Base-by-base conservation (phyloP, 35 echinoderm and acorn worm genomes). In the Apostichopus parvimensis region DNA sequence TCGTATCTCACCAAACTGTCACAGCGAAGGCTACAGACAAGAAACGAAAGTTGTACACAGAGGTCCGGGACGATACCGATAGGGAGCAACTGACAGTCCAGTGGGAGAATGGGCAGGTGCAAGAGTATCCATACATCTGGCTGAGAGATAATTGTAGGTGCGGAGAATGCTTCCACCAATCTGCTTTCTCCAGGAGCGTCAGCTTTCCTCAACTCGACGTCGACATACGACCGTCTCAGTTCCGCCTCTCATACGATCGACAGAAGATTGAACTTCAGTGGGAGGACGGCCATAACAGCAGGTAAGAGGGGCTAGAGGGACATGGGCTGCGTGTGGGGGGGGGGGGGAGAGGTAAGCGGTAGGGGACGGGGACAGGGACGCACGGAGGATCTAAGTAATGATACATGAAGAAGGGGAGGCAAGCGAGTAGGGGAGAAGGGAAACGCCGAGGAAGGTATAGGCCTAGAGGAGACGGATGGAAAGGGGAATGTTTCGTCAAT, bases 71-170 rank as follows among this genome's bases (percentile, higher is more conserved):
- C 23, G 64, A 88, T 17, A 6, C 68, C 1, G 86, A 73, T 10
- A 88, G 17, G 21, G 61, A 66, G 26, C 64, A 58, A 52, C 89
- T 95, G 0, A 73, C 92, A 4, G 73, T 95, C 12, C 90, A 72
- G 23, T 98, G 94, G 93, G 26, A 62, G 15, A 90, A 94, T 25
- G 93, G 90, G 0, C 71, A 94, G 15, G 56, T 66, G 5, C 92
- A 95, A 1, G 78, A 78, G 18, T 98, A 95, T 87, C 94, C 94
- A 2, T 98, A 95, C 77, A 90, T 92, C 9, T 98, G 97, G 97
- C 64, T 98, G 5, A 85, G 97, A 62, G 97, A 98, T 77, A 98
- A 98, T 79, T 98, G 97, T 45, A 79, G 81, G 6, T 98, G 97
- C 58, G 75, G 73, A 5, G 56, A 79, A 54, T 98, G 97, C 78